Conservation (phyloP, 2,797 vertebrate genomes). For the Lacerta bilineata region DNA sequence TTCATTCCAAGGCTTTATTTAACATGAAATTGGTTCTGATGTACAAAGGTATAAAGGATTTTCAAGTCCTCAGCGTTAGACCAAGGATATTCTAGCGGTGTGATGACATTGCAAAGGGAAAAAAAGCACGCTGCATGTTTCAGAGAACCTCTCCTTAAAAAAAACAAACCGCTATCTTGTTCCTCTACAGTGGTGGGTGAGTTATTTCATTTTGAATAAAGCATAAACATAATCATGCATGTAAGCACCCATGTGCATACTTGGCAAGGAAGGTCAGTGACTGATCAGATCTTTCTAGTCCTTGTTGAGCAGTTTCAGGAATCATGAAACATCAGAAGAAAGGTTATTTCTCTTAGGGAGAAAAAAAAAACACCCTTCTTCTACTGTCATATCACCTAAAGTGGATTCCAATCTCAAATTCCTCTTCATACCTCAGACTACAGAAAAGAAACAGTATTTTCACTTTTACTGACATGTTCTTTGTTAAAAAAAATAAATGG, state of each 20-base stretch:
- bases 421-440: conserved; percentile 75
- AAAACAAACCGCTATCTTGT: conserved; percentile 18
- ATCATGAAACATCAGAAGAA: conserved; percentile 48
- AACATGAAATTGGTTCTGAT: conserved; percentile 66
- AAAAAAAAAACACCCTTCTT: neutral
- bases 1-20: conserved; percentile 71
- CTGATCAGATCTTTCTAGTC: conserved; percentile 57
- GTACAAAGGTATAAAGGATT: conserved; percentile 57
- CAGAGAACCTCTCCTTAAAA: conserved; percentile 32
- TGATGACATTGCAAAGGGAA: conserved; percentile 66
- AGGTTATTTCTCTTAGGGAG: conserved; percentile 42
- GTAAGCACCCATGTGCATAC: conserved; percentile 13
- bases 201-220: conserved; percentile 56
- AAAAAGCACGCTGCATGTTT: conserved; percentile 39
- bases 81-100: conserved; percentile 62
- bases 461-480: conserved; percentile 58
- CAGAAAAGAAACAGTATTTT: conserved; percentile 71
- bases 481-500: conserved; percentile 50
- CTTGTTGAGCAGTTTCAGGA: conserved; percentile 44
- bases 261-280: conserved; percentile 47
- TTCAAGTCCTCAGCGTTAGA: conserved; percentile 48
- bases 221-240: conserved; percentile 27
- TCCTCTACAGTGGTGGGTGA: conserved; percentile 28
- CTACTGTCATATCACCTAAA: conserved; percentile 52
- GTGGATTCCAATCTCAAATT: conserved; percentile 60